Percentiles rank a stretch among this genome's conserved stretches.
Conservation (phyloP, 2,888 invertebrate species). For the Athalia cordata region DNA sequence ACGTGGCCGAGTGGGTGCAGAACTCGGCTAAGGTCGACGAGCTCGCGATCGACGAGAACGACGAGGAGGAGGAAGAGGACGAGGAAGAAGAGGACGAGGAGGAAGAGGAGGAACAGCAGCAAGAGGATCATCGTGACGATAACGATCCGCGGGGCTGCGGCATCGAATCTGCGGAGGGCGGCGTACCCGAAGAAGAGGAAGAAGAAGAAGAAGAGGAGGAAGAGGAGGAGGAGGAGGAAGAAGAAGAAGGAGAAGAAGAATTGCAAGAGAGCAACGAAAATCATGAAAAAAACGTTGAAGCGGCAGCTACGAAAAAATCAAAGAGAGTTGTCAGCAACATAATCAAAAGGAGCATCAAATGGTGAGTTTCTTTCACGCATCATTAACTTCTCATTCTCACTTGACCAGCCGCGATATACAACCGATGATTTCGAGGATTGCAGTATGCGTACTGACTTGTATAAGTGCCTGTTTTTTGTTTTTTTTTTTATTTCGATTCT, state of each 20-base stretch:
- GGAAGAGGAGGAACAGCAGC: slow-evolving; percentile 16
- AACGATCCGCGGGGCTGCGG: slow-evolving; percentile 48
- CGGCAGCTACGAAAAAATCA: slow-evolving; percentile 62
- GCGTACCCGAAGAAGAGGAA: slow-evolving; percentile 47
- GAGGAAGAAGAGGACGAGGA: slow-evolving; percentile 46
- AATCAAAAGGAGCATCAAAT: slow-evolving; percentile 70
- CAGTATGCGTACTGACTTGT: too few species aligned
- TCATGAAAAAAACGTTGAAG: slow-evolving; percentile 36
- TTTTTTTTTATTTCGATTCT: too few species aligned
- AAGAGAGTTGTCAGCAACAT: slow-evolving; percentile 68
- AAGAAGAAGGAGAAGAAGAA: slow-evolving; percentile 48
- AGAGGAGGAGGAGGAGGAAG: slow-evolving; percentile 44
- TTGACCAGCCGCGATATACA: not conserved
- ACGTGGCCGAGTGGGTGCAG: slow-evolving; percentile 72
- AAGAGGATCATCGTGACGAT: slow-evolving; percentile 47
- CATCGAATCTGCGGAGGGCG: slow-evolving; percentile 51
- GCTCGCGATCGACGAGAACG: slow-evolving; percentile 47
- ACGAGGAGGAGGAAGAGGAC: slow-evolving; percentile 36
- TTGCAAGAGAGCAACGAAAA: not conserved
- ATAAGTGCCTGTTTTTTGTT: too few species aligned
- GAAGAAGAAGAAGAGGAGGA: slow-evolving; percentile 38
- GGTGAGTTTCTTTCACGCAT: slow-evolving; percentile 61
- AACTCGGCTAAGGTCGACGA: slow-evolving; percentile 67
- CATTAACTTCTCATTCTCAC: not conserved
- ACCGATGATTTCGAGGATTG: too few species aligned